These are phyloP conservation scores for Drosophila robusta DNA, from an alignment of 2,888 invertebrate genomes.

Conservation along the genomic window DNA sequence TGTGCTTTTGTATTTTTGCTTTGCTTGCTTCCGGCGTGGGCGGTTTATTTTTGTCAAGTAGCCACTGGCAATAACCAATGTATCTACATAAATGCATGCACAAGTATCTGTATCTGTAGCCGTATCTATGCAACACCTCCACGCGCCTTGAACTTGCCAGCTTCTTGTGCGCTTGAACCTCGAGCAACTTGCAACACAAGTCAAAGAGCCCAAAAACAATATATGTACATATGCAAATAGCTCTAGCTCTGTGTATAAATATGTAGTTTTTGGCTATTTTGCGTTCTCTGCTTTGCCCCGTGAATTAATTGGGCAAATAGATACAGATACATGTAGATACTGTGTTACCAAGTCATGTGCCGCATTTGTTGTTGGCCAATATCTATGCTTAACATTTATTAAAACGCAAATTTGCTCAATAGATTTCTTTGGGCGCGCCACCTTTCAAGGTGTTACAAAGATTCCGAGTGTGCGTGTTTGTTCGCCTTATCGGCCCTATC, in stretches of 20 bases:
- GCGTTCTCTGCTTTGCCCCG: conserved; percentile 28
- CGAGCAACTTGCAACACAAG: conserved; percentile 50
- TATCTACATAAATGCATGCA: conserved; percentile 20
- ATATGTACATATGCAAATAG: conserved; percentile 20
- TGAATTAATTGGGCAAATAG: conserved; percentile 66
- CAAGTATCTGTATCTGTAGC: conserved; percentile 6
- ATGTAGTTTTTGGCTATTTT: conserved; percentile 9
- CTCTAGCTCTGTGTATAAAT: conserved; percentile 5
- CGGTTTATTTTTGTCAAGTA: conserved; percentile 55
- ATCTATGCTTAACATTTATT: conserved; percentile 29
- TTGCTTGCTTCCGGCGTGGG: conserved; percentile 64
- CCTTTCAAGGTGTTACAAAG: conserved; percentile 63
- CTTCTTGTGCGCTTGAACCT: conserved; percentile 13
- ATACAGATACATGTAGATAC: conserved; percentile 30
- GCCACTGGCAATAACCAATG: conserved; percentile 19
- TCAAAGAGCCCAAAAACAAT: conserved; percentile 14
- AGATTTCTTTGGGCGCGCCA: conserved; percentile 18
- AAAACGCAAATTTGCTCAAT: conserved; percentile 5
- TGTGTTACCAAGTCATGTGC: conserved; percentile 62
- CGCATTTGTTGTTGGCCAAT: conserved; percentile 43
- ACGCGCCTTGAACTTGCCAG: conserved; percentile 66
- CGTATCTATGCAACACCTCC: conserved; percentile 20
- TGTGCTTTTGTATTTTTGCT: conserved; percentile 23
- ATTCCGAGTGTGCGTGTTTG: conserved; percentile 10
- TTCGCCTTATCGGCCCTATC: conserved; percentile 23